phyloP scores from a whole-genome alignment of 2,113 vertebrate genomes.

The Cyanoderma ruficeps region DNA sequence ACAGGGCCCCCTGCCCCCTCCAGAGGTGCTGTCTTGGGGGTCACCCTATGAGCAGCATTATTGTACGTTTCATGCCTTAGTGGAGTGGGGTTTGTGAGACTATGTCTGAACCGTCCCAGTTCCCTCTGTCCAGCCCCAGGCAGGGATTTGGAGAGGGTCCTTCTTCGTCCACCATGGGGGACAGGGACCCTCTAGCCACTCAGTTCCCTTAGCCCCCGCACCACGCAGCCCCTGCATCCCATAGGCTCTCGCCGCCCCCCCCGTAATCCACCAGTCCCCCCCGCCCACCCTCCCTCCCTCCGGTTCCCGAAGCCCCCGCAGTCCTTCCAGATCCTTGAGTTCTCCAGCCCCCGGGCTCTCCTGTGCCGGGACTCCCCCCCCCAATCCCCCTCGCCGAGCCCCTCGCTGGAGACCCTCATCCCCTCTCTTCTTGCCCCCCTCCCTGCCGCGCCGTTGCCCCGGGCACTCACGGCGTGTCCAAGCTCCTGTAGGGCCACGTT shows the following conservation, averaged over 20 bases:
- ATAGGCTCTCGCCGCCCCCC: neutral
- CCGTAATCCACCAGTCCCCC: neutral
- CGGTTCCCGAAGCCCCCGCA: no score
- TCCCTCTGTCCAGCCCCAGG: neutral
- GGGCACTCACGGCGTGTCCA: neutral
- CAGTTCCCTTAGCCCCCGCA: neutral
- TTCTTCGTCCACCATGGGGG: neutral
- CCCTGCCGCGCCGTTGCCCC: neutral
- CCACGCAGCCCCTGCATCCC: neutral
- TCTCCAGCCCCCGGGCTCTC: no score
- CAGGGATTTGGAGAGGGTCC: no score
- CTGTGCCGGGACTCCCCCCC: no score
- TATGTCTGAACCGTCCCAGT: fast-evolving
- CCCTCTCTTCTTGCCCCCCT: neutral
- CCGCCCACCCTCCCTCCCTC: no score
- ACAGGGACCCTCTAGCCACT: neutral
- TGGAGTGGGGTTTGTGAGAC: neutral
- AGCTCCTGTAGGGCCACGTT: neutral
- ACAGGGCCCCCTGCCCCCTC: neutral
- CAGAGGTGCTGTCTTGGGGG: neutral
- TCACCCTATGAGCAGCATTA: neutral
- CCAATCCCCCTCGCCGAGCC: neutral
- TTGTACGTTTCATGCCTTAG: neutral
- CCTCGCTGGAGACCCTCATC: neutral
- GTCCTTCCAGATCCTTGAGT: no score